Conservation (phyloP, 2,797 vertebrate genomes). For the Catostomus latipinnis region DNA sequence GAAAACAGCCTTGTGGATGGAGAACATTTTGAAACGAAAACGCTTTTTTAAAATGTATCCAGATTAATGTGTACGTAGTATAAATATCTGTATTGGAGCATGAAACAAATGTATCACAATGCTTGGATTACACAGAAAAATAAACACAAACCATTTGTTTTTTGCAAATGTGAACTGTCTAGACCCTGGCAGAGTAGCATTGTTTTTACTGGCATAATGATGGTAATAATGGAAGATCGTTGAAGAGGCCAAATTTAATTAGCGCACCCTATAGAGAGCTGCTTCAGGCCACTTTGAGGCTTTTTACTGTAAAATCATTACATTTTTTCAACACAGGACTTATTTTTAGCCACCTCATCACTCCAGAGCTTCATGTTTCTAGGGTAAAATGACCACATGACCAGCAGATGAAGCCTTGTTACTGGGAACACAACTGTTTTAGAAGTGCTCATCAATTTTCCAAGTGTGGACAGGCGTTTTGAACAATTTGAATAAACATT, state of each 20-base stretch:
- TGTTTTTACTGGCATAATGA: conserved; percentile 48
- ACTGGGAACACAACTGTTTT: background rate
- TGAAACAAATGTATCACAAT: too few relatives aligned
- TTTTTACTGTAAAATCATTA: conserved; percentile 48
- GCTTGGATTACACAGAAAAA: background rate
- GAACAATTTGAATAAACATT: background rate
- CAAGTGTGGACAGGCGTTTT: background rate
- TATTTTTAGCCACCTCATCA: conserved; percentile 42
- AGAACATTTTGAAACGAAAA: too few relatives aligned
- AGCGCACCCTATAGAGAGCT: conserved; percentile 29
- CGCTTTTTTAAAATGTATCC: too few relatives aligned
- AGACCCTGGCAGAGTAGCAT: conserved; percentile 8
- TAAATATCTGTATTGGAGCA: too few relatives aligned
- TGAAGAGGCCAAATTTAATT: conserved; percentile 45
- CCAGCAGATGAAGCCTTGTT: background rate
- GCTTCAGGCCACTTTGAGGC: conserved; percentile 43
- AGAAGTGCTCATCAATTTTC: background rate
- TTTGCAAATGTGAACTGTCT: background rate
- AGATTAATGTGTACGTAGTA: too few relatives aligned
- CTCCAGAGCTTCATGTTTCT: conserved; percentile 46
- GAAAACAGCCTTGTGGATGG: too few relatives aligned
- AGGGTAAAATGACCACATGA: conserved; percentile 35
- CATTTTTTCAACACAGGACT: conserved; percentile 40
- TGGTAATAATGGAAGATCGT: conserved; percentile 41
- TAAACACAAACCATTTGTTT: background rate